phyloP scores from a whole-genome alignment of 1,140 invertebrate genomes.

The Heterodera carotae region DNA sequence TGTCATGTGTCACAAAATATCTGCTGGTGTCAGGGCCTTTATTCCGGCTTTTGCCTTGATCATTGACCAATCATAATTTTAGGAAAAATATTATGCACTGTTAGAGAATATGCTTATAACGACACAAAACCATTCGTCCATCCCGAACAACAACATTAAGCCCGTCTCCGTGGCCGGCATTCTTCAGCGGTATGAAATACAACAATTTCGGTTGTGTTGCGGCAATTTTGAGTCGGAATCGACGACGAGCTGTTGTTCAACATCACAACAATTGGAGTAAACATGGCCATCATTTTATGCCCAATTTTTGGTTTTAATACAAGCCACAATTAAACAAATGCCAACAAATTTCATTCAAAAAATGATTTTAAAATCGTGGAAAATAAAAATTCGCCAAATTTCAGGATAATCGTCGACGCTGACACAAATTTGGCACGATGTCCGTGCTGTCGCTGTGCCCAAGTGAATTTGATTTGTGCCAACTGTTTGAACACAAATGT shows the following conservation, averaged over 20 bases:
- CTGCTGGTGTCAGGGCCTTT: too few species aligned
- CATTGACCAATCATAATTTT: too few species aligned
- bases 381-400: neutral
- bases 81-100: too few species aligned
- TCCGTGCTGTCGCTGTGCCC: constrained; percentile 22
- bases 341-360: too few species aligned
- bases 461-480: constrained; percentile 20
- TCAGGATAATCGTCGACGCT: constrained; percentile 6
- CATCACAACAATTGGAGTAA: constrained; percentile 24
- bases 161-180: constrained; percentile 11
- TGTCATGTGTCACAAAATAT: too few species aligned
- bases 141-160: neutral
- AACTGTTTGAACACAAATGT: constrained; percentile 26
- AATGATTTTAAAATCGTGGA: neutral
- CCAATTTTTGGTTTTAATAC: neutral
- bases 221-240: constrained; percentile 7
- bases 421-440: constrained; percentile 10
- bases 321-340: neutral
- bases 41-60: too few species aligned
- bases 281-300: neutral
- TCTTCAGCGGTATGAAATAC: constrained; percentile 22
- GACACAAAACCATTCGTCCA: constrained; percentile 7
- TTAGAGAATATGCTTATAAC: neutral
- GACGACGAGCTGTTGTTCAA: constrained; percentile 14
- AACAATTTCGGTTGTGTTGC: neutral